Evolutionary conservation across 2,888 invertebrate species (phyloP).

Genomic region (Lobophora halterata): DNA sequence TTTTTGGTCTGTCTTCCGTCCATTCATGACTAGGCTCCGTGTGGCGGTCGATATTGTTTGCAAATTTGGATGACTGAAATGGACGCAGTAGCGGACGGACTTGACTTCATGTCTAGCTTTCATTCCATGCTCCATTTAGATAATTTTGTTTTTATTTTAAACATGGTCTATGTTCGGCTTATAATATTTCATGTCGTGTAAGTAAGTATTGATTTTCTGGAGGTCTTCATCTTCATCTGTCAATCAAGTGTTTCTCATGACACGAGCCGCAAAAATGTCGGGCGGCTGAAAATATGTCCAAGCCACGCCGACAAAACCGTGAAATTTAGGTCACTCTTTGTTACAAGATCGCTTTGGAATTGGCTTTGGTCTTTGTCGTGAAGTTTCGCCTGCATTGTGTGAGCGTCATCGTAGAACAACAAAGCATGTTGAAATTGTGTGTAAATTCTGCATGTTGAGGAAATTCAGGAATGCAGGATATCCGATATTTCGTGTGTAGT

Average conservation of each 20-base stretch:
- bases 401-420: constrained; percentile 3
- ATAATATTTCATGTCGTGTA: no score
- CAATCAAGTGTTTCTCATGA: constrained; percentile 5
- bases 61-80: constrained; percentile 41
- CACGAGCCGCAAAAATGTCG: constrained; percentile 11
- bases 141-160: no score
- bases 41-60: constrained; percentile 53
- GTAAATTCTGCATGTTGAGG: not conserved
- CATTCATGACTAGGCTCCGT: constrained; percentile 52
- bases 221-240: not conserved
- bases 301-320: constrained; percentile 14
- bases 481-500: constrained; percentile 7
- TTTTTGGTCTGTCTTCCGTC: constrained; percentile 62
- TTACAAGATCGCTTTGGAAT: constrained; percentile 29
- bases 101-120: not conserved
- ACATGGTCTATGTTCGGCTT: no score
- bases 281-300: constrained; percentile 14
- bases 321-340: constrained; percentile 36
- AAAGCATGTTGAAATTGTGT: constrained; percentile 8
- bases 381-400: constrained; percentile 13
- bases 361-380: constrained; percentile 22
- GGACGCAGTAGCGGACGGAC: not conserved
- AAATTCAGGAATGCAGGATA: constrained; percentile 5
- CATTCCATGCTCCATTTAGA: no score
- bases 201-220: not conserved